A percentile compares a stretch with the other conserved stretches of the same genome.
These are phyloP conservation scores for Leptodirus hochenwartii DNA, from an alignment of 2,888 invertebrate genomes.

Conservation along the genomic window DNA sequence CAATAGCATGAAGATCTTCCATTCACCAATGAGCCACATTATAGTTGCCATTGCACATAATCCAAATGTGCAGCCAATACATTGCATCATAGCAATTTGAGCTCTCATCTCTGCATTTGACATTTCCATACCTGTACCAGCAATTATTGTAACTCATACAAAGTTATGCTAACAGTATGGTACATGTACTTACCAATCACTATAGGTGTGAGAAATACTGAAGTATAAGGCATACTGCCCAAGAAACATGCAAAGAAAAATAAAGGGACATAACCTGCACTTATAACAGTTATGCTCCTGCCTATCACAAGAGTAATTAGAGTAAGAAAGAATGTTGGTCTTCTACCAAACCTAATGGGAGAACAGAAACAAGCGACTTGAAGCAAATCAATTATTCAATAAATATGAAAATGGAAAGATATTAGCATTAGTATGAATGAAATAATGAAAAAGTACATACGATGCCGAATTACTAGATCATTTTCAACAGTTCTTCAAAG, in stretches of 20 bases:
- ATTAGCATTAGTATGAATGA: not conserved
- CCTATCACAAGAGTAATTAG: conserved; percentile 27
- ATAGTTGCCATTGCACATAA: conserved; percentile 31
- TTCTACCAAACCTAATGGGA: conserved; percentile 29
- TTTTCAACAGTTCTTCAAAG: too few relatives aligned
- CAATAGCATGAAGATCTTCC: conserved; percentile 30
- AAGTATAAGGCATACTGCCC: conserved; percentile 28
- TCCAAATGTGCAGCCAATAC: conserved; percentile 32
- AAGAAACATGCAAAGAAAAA: conserved; percentile 27
- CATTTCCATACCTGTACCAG: conserved; percentile 37
- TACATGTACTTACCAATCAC: too few relatives aligned
- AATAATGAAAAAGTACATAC: too few relatives aligned
- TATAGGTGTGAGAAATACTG: conserved; percentile 30
- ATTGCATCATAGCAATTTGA: conserved; percentile 30
- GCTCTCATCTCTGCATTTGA: conserved; percentile 31
- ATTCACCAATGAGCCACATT: conserved; percentile 31
- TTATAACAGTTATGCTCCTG: conserved; percentile 24
- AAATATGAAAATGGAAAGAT: too few relatives aligned
- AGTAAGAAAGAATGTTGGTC: conserved; percentile 30
- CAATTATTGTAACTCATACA: too few relatives aligned
- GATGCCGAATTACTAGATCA: too few relatives aligned
- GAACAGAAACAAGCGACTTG: not conserved
- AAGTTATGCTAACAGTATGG: too few relatives aligned
- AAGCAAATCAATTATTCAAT: too few relatives aligned
- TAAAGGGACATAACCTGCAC: conserved; percentile 24